These are phyloP conservation scores for Batillaria attramentaria DNA, from an alignment of 1,140 invertebrate genomes.

Conservation along the genomic window DNA sequence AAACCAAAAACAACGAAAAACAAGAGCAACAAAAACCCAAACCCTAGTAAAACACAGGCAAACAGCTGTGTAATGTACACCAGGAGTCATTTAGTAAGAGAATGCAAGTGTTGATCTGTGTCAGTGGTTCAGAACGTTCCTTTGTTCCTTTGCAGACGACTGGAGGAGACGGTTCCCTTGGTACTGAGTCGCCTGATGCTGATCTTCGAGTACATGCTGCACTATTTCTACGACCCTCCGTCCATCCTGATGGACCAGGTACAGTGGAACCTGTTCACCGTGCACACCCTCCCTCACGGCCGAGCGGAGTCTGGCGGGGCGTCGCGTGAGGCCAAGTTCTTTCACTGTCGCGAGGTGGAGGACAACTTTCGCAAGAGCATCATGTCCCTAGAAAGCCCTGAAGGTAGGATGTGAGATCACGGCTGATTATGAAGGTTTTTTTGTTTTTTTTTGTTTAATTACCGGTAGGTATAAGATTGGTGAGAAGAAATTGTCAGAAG, in stretches of 20 bases:
- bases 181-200: constrained; percentile 87
- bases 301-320: constrained; percentile 41
- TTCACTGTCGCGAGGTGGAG: constrained; percentile 85
- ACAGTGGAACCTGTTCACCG: constrained; percentile 86
- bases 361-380: constrained; percentile 83
- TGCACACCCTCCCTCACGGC: constrained; percentile 62
- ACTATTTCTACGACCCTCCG: constrained; percentile 89
- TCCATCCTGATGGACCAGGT: constrained; percentile 77
- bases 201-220: constrained; percentile 95
- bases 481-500: too few relatives aligned
- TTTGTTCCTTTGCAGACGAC: constrained; percentile 47
- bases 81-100: too few relatives aligned
- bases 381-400: constrained; percentile 79
- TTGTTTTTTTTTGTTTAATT: too few relatives aligned
- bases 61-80: too few relatives aligned
- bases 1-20: too few relatives aligned
- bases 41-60: too few relatives aligned
- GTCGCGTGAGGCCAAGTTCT: constrained; percentile 78
- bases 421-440: too few relatives aligned
- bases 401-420: too few relatives aligned
- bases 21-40: too few relatives aligned
- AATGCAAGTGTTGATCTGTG: background rate
- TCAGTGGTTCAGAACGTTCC: background rate
- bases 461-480: too few relatives aligned
- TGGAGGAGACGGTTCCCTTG: constrained; percentile 75